These are phyloP conservation scores for Nymphalis c-album DNA, from an alignment of 2,888 invertebrate genomes.

Conservation along the genomic window DNA sequence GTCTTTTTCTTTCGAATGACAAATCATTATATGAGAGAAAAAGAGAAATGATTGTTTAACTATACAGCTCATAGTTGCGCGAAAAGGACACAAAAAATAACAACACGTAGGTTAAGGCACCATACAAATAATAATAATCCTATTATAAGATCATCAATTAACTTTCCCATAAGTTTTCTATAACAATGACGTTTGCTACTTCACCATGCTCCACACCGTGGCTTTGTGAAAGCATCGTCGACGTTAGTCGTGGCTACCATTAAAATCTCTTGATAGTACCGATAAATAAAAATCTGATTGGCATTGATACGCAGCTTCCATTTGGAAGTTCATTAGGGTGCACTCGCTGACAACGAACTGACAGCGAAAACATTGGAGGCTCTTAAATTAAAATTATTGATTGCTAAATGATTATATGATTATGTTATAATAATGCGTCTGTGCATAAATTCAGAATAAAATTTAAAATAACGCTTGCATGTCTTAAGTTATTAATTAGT, in stretches of 20 bases:
- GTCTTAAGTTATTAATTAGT: too few species aligned
- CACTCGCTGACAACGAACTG: slow-evolving; percentile 55
- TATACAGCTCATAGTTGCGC: too few species aligned
- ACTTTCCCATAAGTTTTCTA: not conserved
- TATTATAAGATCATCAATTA: not conserved
- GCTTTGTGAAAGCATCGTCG: slow-evolving; percentile 52
- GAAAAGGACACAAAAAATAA: too few species aligned
- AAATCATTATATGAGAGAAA: too few species aligned
- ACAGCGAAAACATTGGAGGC: slow-evolving; percentile 36
- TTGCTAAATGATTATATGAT: not conserved
- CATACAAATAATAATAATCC: not conserved
- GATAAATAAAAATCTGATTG: slow-evolving; percentile 74
- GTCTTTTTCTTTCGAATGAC: too few species aligned
- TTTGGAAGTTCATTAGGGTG: slow-evolving; percentile 77
- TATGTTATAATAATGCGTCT: not conserved
- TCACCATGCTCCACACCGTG: slow-evolving; percentile 38
- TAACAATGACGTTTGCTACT: slow-evolving; percentile 38
- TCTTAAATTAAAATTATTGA: not conserved
- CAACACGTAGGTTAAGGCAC: too few species aligned
- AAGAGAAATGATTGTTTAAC: too few species aligned
- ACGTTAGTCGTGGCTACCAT: slow-evolving; percentile 54
- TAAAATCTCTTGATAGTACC: slow-evolving; percentile 67
- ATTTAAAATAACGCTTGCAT: too few species aligned
- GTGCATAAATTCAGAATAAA: too few species aligned
- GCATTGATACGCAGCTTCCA: slow-evolving; percentile 78